Evolutionary conservation across 2,888 invertebrate genomes (phyloP), one percentile per base, ranked within the genome.

Genomic region (Cantharis nigra): DNA sequence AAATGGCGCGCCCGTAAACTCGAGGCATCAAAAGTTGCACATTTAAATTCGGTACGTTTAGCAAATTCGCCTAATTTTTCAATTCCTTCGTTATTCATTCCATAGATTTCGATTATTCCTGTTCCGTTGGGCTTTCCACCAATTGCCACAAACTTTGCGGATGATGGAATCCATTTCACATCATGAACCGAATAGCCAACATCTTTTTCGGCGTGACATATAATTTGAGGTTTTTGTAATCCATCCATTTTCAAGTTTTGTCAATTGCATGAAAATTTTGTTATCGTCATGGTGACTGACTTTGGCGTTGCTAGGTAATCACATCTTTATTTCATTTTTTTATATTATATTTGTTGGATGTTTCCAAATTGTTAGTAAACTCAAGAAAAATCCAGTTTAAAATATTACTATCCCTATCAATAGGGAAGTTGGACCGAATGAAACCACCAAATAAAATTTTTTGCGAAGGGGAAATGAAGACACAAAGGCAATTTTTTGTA

Each of bases 91-190:
- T 93, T 92, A 26, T 92, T 92, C 20, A 97, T 90, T 86, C 95
- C 94, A 85, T 93, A 96, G 14, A 96, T 91, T 89, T 98, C 95
- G 75, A 98, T 89, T 23, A 95, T 92, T 0, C 98, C 98, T 71
- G 93, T 94, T 69, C 96, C 96, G 85, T 94, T 94, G 0, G 98
- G 93, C 86, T 95, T 92, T 14, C 94, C 94, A 10, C 98, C 98
- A 74, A 98, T 90, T 65, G 95, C 93, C 78, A 97, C 94, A 89
- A 98, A 96, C 89, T 97, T 98, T 0, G 98, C 96, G 3, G 97
- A 97, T 85, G 95, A 94, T 0, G 98, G 98, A 84, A 98, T 93
- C 98, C 98, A 98, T 89, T 96, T 96, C n/a, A 94, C 93, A 86
- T 98, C 98, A 87, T 96, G 97, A 23, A 97, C 88, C 0, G 96